phyloP scores from a whole-genome alignment of 2,113 vertebrate genomes.

The Eolophus roseicapilla region DNA sequence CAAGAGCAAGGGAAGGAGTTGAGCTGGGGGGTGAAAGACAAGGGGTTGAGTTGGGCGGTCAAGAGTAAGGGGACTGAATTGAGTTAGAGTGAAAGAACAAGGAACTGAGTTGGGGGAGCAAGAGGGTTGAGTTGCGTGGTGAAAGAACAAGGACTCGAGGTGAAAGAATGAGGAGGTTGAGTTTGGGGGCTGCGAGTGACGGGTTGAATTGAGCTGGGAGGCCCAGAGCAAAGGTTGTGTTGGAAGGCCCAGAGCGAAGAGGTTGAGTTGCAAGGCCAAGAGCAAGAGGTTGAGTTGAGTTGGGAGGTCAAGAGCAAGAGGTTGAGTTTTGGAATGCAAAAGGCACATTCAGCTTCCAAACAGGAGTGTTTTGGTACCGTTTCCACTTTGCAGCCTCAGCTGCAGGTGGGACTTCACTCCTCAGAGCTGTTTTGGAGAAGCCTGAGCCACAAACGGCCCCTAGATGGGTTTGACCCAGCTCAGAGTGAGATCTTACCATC shows the following conservation, averaged over 20 bases:
- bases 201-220: not conserved
- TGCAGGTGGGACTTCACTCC: not conserved
- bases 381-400: not conserved
- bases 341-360: accelerated
- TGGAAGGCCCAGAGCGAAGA: not conserved
- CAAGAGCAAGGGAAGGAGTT: not conserved
- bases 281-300: not conserved
- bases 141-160: not conserved
- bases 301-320: not conserved
- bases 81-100: not conserved
- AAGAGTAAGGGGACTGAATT: not conserved
- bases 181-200: not conserved
- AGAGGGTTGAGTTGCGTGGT: not conserved
- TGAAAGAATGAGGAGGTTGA: not conserved
- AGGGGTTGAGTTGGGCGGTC: not conserved
- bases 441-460: accelerated
- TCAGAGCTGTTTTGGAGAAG: not conserved
- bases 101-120: accelerated
- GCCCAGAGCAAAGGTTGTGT: not conserved
- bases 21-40: not conserved
- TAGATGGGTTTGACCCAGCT: accelerated
- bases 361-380: accelerated
- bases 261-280: not conserved
- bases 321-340: accelerated
- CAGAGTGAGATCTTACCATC: slow-evolving; percentile 77